These are phyloP conservation scores for Lepidurus arcticus DNA, from an alignment of 1,140 invertebrate species.

Conservation along the genomic window DNA sequence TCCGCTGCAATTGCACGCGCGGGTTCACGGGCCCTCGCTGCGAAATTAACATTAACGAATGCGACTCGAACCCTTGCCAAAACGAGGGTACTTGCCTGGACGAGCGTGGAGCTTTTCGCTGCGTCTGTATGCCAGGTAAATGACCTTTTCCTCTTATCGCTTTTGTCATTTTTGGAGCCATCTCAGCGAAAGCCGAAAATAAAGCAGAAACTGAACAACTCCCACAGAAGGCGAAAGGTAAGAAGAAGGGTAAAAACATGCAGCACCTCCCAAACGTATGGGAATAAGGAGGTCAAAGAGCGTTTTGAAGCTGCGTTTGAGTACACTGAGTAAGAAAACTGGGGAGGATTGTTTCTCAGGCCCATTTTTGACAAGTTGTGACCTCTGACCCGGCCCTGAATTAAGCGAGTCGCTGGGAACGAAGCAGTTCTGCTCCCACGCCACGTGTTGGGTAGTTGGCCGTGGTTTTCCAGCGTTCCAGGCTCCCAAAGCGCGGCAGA, in stretches of 20 bases:
- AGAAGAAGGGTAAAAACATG: neutral
- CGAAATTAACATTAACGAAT: conserved; percentile 90
- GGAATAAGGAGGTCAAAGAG: conserved; percentile 26
- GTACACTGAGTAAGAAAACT: neutral
- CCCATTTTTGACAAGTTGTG: conserved; percentile 12
- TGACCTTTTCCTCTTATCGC: conserved; percentile 30
- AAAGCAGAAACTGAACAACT: no score
- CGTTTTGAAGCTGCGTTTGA: conserved; percentile 27
- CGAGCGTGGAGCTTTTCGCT: conserved; percentile 88
- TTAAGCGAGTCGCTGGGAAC: no score
- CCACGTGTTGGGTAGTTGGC: neutral
- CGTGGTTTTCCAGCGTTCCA: no score
- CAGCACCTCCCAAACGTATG: conserved; percentile 23
- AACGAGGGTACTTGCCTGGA: conserved; percentile 91
- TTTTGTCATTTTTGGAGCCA: neutral
- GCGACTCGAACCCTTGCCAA: conserved; percentile 87
- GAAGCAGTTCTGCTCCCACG: neutral
- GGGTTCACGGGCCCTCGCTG: conserved; percentile 86
- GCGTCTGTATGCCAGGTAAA: conserved; percentile 95
- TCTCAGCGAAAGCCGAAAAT: no score
- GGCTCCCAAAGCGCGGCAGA: neutral
- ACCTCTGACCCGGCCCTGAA: neutral
- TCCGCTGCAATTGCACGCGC: conserved; percentile 83
- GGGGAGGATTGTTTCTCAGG: neutral
- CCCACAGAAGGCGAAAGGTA: neutral